Conservation (phyloP, 2,888 invertebrate species). For the Drosophila picticornis region DNA sequence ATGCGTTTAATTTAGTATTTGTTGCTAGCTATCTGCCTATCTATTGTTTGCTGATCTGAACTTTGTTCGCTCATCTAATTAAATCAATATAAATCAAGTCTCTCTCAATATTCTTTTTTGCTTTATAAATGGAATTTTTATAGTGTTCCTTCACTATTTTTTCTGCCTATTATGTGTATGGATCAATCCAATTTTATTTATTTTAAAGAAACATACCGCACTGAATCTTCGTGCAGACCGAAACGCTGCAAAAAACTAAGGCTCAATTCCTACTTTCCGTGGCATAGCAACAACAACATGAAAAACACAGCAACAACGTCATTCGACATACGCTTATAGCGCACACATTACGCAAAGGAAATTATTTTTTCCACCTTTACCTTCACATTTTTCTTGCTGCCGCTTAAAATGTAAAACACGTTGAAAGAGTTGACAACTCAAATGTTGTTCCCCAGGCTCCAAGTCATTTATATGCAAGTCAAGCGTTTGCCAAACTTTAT, state of each 20-base stretch:
- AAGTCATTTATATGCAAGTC: slow-evolving; percentile 81
- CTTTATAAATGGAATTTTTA: not conserved
- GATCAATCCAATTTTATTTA: not conserved
- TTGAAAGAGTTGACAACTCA: slow-evolving; percentile 79
- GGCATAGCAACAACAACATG: slow-evolving; percentile 28
- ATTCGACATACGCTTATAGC: slow-evolving; percentile 19
- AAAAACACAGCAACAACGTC: slow-evolving; percentile 19
- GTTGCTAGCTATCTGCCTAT: not conserved
- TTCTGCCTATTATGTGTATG: too few species aligned
- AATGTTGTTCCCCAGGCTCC: slow-evolving; percentile 51
- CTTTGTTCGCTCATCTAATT: not conserved
- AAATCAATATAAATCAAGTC: not conserved
- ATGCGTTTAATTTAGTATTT: rapidly evolving
- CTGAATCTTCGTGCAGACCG: slow-evolving; percentile 20
- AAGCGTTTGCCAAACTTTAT: slow-evolving; percentile 80
- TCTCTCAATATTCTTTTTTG: not conserved
- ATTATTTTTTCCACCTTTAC: slow-evolving; percentile 65
- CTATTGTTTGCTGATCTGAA: not conserved
- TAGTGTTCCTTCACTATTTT: not conserved
- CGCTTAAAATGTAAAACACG: slow-evolving; percentile 78
- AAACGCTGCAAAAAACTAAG: not conserved
- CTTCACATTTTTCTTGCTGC: slow-evolving; percentile 48
- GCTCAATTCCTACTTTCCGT: slow-evolving; percentile 14
- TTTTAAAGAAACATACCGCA: slow-evolving; percentile 25
- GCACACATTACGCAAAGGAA: slow-evolving; percentile 67